Evolutionary conservation across 2,113 vertebrate species (phyloP).

Genomic region (Amblyornis subalaris): DNA sequence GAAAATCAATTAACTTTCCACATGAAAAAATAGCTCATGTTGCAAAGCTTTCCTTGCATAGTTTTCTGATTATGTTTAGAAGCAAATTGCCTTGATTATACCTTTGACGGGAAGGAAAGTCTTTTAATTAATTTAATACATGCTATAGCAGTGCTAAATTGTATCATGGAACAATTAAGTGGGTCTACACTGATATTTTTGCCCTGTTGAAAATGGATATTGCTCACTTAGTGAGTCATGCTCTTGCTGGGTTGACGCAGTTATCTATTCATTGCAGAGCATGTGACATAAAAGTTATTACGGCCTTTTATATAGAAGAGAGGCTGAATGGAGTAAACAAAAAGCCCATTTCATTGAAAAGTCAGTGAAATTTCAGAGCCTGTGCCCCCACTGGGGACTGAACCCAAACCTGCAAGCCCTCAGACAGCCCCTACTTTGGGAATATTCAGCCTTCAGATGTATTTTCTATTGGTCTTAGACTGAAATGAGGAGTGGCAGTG

Average conservation of each 20-base stretch:
- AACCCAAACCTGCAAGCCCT: neutral
- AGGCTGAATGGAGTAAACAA: constrained; percentile 19
- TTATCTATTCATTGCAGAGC: neutral
- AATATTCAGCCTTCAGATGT: neutral
- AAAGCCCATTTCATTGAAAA: neutral
- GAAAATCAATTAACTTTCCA: constrained; percentile 76
- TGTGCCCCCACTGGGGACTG: neutral
- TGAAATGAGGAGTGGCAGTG: neutral
- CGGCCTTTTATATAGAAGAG: neutral
- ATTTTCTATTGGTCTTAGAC: neutral
- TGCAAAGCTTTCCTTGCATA: constrained; percentile 63
- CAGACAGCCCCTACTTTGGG: neutral
- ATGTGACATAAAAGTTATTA: neutral
- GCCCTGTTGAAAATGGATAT: constrained; percentile 37
- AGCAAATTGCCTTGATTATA: constrained; percentile 76
- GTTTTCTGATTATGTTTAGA: constrained; percentile 71
- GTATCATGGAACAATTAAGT: constrained; percentile 60
- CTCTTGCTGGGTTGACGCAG: neutral
- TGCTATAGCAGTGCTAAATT: constrained; percentile 47
- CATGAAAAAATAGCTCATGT: constrained; percentile 67
- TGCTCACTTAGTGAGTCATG: constrained; percentile 40
- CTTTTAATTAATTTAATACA: constrained; percentile 74
- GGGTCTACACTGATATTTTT: constrained; percentile 14
- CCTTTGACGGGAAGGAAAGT: constrained; percentile 63
- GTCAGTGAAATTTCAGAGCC: neutral